These are phyloP conservation scores for Isoperla grammatica DNA, from an alignment of 2,888 invertebrate species.

Conservation along the genomic window DNA sequence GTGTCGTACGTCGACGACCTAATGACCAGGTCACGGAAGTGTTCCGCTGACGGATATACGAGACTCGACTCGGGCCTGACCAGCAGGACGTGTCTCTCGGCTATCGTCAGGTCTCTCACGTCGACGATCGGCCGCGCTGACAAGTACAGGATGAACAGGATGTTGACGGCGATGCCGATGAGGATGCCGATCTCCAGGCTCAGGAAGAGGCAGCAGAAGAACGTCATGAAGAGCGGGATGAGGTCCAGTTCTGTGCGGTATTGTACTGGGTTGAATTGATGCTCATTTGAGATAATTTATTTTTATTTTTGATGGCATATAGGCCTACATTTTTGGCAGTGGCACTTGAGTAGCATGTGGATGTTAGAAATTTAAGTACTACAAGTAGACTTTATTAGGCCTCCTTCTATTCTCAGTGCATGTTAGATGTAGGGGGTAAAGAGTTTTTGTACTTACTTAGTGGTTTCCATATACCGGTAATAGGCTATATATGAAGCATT, in stretches of 20 bases:
- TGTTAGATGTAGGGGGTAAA: too few species aligned
- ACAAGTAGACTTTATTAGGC: too few species aligned
- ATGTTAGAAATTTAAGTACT: neutral
- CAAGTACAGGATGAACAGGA: slow-evolving; percentile 49
- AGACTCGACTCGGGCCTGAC: slow-evolving; percentile 66
- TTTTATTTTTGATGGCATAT: neutral
- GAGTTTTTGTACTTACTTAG: too few species aligned
- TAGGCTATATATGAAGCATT: too few species aligned
- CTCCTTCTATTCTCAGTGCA: too few species aligned
- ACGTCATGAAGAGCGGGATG: slow-evolving; percentile 51
- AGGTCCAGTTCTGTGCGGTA: slow-evolving; percentile 56
- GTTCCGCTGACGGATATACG: slow-evolving; percentile 76
- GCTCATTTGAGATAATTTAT: too few species aligned
- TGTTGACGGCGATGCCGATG: slow-evolving; percentile 50
- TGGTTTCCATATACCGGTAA: too few species aligned
- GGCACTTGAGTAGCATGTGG: too few species aligned
- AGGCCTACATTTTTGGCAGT: neutral
- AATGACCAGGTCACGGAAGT: slow-evolving; percentile 51
- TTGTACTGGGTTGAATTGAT: too few species aligned
- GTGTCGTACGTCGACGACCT: slow-evolving; percentile 33
- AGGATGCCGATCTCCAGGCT: slow-evolving; percentile 62
- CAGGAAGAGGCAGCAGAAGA: slow-evolving; percentile 52
- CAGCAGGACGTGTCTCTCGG: slow-evolving; percentile 41
- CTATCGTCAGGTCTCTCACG: slow-evolving; percentile 37
- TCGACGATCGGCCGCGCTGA: slow-evolving; percentile 47